Evolutionary conservation across 2,113 vertebrate genomes (phyloP), one percentile per base, ranked within the genome.

Genomic region (Irena cyanogastra): DNA sequence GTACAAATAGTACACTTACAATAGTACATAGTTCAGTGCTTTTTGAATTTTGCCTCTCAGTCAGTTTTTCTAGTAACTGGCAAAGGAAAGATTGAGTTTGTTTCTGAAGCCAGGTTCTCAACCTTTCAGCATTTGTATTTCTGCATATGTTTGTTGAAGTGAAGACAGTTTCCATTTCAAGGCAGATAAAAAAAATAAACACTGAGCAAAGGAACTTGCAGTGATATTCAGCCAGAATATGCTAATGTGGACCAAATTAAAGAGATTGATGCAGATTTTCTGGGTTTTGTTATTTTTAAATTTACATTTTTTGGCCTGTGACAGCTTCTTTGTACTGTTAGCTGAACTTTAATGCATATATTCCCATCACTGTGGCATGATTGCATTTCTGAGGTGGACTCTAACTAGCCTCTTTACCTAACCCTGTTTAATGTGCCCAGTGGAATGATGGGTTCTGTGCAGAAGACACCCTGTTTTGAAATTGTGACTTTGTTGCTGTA

Each of bases 111-210:
- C 47, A 20, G 63, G 61, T 87, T 45, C 66, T 92, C 56, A 92
- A 2, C 33, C 71, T 90, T 76, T 87, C 75, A 85, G 37, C 66
- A 66, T 84, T 88, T 79, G 19, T 65, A 49, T 90, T 95, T 95
- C 57, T 95, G 41, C 74, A 50, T 82, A 44, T 1, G 2, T 93
- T 89, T 91, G 69, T 87, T 84, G 64, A 86, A 83, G 60, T 61
- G 49, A 94, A 92, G 61, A 31, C 41, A 71, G 91, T 80, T 95
- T 93, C 91, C 59, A 88, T 95, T 95, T 97, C 85, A 87, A 93
- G 94, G 78, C 75, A 77, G 71, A 83, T 87, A 42, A 95, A 94
- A 81, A 84, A 85, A 95, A 91, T 82, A 96, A 96, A 94, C 85
- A 74, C 23, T 13, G 82, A 83, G 39, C 7, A 35, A 70, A 91